Conservation (phyloP, 2,888 invertebrate genomes). For the Thecophora atra region DNA sequence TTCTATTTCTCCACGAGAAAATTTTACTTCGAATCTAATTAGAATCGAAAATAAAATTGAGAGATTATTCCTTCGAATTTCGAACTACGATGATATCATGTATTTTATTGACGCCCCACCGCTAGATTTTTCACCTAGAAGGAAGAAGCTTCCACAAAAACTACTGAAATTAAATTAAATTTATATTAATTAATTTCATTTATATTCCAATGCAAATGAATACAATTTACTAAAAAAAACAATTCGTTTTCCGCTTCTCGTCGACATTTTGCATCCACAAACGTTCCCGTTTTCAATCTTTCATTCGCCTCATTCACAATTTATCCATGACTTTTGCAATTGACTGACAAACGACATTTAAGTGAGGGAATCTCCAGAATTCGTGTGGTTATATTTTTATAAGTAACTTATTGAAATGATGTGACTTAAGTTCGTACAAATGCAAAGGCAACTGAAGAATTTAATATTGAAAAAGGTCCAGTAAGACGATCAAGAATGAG, state of each 20-base stretch:
- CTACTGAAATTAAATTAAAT: no score
- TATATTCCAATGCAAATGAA: no score
- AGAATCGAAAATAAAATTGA: slow-evolving; percentile 34
- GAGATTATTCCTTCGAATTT: slow-evolving; percentile 38
- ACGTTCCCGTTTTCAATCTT: slow-evolving; percentile 29
- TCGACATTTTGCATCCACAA: slow-evolving; percentile 27
- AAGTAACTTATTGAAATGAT: no score
- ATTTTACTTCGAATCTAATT: slow-evolving; percentile 41
- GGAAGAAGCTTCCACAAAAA: no score
- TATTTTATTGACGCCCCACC: slow-evolving; percentile 25
- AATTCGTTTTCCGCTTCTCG: slow-evolving; percentile 21
- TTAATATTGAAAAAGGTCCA: no score
- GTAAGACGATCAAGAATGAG: no score
- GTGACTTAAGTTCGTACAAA: no score
- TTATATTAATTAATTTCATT: no score
- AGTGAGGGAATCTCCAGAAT: no score
- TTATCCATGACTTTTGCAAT: not conserved
- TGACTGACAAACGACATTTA: not conserved
- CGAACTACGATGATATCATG: slow-evolving; percentile 48
- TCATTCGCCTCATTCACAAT: slow-evolving; percentile 10
- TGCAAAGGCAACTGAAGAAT: no score
- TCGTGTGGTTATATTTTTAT: no score
- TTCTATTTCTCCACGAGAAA: slow-evolving; percentile 50
- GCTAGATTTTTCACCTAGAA: not conserved
- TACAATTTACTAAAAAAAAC: no score